A percentile compares a stretch with the other conserved stretches of the same genome.
Evolutionary conservation across 2,797 vertebrate species (phyloP).

Genomic region (Hipposideros larvatus): DNA sequence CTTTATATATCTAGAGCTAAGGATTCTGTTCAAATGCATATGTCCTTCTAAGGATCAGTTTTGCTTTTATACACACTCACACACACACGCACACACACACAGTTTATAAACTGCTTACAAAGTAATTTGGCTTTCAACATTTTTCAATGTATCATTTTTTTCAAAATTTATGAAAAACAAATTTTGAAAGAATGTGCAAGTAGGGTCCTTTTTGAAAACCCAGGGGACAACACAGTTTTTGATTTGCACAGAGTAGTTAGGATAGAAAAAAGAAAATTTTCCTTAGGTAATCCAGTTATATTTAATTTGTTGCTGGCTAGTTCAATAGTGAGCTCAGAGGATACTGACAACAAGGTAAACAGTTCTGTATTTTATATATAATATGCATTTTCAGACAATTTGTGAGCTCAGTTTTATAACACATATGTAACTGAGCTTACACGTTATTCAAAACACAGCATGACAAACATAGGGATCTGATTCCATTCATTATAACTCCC

Average conservation of each 20-base stretch:
- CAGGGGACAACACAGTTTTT: neutral
- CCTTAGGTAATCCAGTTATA: neutral
- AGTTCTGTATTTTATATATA: neutral
- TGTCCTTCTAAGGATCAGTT: neutral
- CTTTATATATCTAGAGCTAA: neutral
- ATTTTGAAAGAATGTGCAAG: slow-evolving; percentile 22
- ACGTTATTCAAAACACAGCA: slow-evolving; percentile 14
- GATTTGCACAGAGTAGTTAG: neutral
- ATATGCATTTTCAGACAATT: neutral
- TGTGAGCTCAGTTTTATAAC: neutral
- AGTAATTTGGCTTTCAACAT: slow-evolving; percentile 2
- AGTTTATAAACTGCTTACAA: neutral
- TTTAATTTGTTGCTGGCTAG: neutral
- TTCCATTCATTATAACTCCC: neutral
- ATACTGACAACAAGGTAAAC: neutral
- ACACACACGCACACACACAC: neutral
- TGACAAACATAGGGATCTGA: neutral
- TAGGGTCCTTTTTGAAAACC: neutral
- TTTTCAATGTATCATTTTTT: neutral
- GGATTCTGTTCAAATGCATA: neutral
- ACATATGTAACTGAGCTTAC: neutral
- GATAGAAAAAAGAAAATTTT: neutral
- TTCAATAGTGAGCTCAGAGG: neutral
- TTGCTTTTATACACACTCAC: neutral
- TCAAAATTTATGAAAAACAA: slow-evolving; percentile 30